Evolutionary conservation across 64 coral and sea anemone species (phyloP), one percentile per base, ranked within the genome.

Genomic region (Porites australiensis): DNA sequence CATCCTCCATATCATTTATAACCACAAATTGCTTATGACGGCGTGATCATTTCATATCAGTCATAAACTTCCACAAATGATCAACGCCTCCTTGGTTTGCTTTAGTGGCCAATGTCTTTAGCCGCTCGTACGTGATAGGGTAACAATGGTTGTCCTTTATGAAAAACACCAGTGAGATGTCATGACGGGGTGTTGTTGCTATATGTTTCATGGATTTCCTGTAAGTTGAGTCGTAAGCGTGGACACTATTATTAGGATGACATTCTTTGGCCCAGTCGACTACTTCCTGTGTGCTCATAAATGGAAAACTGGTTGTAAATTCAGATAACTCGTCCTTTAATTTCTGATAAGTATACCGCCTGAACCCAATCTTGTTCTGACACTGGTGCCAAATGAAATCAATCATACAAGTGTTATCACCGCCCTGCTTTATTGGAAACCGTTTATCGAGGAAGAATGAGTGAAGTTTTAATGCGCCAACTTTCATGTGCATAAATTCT

Each of bases 101-200:
- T n/a, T 83, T 91, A 1, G 46, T 6, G 0, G 64, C 89, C 0
- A 58, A 8, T 19, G 74, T 6, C 61, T 91, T 91, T 0, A 91
- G 11, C 75, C 19, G 37, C 7, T 91, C 67, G 71, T 83, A 15
- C 0, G 66, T 74, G 0, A 91, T 61, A 0, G 89, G 21, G 74
- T 75, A 65, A 83, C 71, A 64, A 86, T 92, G 2, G 86, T 55
- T 27, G 15, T 90, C 88, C 27, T 90, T 90, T 23, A 79, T 44
- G 0, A 79, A 18, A 8, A 50, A 90, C 0, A 90, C 88, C 0
- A 90, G 43, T 3, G 3, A 0, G 0, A 89, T 16, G 1, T 37
- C 27, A 66, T 78, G 5, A 2, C 21, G 5, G 0, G 8, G 11
- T 2, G 64, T 79, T 15, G 55, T 7, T 9, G 7, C 12, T 4